Evolutionary conservation across 2,797 vertebrate genomes (phyloP).

Genomic region (Rhyacichthys aspro): DNA sequence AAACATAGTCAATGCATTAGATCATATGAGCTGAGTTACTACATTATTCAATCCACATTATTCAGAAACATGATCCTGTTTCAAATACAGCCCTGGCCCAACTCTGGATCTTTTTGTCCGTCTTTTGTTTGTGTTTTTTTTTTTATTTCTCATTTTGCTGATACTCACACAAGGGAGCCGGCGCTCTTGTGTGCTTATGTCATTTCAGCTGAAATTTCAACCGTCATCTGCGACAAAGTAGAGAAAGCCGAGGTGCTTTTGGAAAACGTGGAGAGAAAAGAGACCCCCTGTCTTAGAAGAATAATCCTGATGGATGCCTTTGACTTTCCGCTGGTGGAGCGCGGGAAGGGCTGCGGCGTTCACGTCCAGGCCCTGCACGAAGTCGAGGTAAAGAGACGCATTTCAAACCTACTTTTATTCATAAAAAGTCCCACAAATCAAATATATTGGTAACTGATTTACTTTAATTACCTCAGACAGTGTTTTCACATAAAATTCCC

Average conservation of each 20-base stretch:
- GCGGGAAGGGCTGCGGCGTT: conserved; percentile 84
- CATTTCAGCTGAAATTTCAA: conserved; percentile 91
- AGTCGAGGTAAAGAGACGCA: conserved; percentile 83
- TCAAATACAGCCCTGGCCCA: conserved; percentile 2
- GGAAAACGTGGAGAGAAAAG: conserved; percentile 87
- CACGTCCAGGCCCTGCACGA: conserved; percentile 87
- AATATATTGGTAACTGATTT: no score
- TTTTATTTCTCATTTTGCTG: conserved; percentile 26
- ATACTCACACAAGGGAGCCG: conserved; percentile 48
- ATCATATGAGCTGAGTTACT: no score
- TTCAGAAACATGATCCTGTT: not conserved
- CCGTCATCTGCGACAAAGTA: conserved; percentile 92
- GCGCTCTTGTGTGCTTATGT: conserved; percentile 49
- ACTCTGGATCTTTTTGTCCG: not conserved
- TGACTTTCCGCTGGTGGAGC: conserved; percentile 81
- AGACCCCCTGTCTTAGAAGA: conserved; percentile 85
- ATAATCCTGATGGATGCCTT: conserved; percentile 94
- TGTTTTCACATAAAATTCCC: no score
- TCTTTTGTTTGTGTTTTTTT: conserved; percentile 13
- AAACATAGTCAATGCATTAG: no score
- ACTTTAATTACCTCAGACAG: no score
- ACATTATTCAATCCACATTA: no score
- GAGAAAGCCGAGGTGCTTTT: conserved; percentile 91
- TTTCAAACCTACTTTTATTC: no score
- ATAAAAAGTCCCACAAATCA: no score